Percentiles rank a stretch among this genome's conserved stretches.
phyloP scores from a whole-genome alignment of 2,888 invertebrate genomes.

The Bembecia ichneumoniformis region DNA sequence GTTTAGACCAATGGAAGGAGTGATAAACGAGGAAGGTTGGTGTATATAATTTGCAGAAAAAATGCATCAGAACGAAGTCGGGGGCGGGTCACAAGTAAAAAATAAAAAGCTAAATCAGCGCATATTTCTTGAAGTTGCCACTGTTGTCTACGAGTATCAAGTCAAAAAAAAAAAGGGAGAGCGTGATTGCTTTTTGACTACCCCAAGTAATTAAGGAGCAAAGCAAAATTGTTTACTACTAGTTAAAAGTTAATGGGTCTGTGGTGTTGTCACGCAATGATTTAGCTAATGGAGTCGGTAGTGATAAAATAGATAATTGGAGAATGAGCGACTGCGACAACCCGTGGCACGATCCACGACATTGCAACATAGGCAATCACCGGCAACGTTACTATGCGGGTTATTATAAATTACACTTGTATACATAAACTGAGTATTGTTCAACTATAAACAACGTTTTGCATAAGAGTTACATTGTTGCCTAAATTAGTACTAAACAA shows the following conservation, averaged over 20 bases:
- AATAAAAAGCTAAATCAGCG: too few relatives aligned
- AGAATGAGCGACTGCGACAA: constrained; percentile 40
- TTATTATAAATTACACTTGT: constrained; percentile 48
- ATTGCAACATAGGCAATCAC: constrained; percentile 45
- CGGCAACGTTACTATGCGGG: constrained; percentile 55
- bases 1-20: too few relatives aligned
- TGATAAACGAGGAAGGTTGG: too few relatives aligned
- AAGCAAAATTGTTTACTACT: not conserved
- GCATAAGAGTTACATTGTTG: constrained; percentile 15
- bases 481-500: not conserved
- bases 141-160: too few relatives aligned
- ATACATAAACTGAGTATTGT: not conserved
- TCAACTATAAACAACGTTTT: constrained; percentile 23
- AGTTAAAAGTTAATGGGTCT: not conserved
- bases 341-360: constrained; percentile 12
- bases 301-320: constrained; percentile 33
- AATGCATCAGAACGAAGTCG: too few relatives aligned
- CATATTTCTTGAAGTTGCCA: too few relatives aligned
- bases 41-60: too few relatives aligned
- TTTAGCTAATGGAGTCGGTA: constrained; percentile 44
- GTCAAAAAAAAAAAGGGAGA: too few relatives aligned
- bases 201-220: not conserved
- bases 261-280: constrained; percentile 27
- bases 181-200: too few relatives aligned
- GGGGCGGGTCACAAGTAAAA: too few relatives aligned